A percentile compares a stretch with the other conserved stretches of the same genome.
phyloP scores from a whole-genome alignment of 2,113 vertebrate species.

The Cettia cetti region DNA sequence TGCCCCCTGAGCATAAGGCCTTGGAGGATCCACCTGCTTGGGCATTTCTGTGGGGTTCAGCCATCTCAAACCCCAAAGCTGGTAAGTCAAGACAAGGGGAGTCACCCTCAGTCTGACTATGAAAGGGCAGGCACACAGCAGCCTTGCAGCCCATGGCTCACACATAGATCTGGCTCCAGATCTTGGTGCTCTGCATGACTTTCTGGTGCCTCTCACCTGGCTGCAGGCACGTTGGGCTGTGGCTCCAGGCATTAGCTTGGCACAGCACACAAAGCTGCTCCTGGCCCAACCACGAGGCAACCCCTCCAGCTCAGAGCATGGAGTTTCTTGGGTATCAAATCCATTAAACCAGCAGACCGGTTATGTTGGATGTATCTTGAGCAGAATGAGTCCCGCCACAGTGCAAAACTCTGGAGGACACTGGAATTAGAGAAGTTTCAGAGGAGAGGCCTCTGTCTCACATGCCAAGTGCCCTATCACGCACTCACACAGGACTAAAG shows the following conservation, averaged over 20 bases:
- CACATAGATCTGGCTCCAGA: not conserved
- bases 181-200: rapidly evolving
- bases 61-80: not conserved
- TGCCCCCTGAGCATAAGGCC: not conserved
- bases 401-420: not conserved
- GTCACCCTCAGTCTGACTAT: rapidly evolving
- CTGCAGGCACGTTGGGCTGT: rapidly evolving
- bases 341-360: not conserved
- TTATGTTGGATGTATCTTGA: not conserved
- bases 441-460: not conserved
- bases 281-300: not conserved
- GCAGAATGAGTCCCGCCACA: not conserved
- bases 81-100: not conserved
- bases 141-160: not conserved
- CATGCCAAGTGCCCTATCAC: rapidly evolving
- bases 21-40: not conserved
- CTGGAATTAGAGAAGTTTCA: rapidly evolving
- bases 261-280: not conserved
- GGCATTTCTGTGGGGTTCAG: not conserved
- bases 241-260: not conserved
- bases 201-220: not conserved
- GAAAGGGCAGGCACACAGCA: not conserved
- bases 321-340: not conserved
- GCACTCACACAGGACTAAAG: not conserved
- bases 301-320: too few relatives aligned